Conservation (phyloP, 1,140 invertebrate species). For the Lithobius niger region DNA sequence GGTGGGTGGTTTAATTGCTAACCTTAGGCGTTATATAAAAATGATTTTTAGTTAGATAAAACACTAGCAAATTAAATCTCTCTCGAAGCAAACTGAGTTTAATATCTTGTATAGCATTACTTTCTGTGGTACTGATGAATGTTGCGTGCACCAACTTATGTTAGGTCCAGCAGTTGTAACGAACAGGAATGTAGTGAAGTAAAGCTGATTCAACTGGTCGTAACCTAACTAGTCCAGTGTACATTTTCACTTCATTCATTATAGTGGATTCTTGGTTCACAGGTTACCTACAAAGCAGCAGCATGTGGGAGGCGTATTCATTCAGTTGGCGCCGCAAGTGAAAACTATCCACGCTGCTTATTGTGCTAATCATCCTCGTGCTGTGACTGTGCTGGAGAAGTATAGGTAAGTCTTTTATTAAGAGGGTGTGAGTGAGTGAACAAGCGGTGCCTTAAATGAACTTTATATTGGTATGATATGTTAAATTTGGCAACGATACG, state of each 20-base stretch:
- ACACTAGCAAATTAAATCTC: too few relatives aligned
- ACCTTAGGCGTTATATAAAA: too few relatives aligned
- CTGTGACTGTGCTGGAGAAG: slow-evolving; percentile 79
- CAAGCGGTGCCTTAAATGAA: too few relatives aligned
- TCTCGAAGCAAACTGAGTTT: slow-evolving; percentile 2
- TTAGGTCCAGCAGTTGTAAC: not conserved
- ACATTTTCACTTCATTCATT: not conserved
- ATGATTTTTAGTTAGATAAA: too few relatives aligned
- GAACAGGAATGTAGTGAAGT: not conserved
- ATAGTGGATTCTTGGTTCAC: slow-evolving; percentile 21
- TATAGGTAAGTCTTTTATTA: slow-evolving; percentile 77
- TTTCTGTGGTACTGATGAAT: too few relatives aligned
- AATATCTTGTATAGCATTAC: not conserved
- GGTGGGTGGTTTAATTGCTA: too few relatives aligned
- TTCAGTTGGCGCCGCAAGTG: slow-evolving; percentile 69
- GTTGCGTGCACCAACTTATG: not conserved
- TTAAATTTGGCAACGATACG: too few relatives aligned
- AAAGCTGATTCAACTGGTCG: not conserved
- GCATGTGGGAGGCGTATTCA: slow-evolving; percentile 78
- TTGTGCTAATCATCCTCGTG: slow-evolving; percentile 80
- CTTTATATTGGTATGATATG: too few relatives aligned
- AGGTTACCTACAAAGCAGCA: slow-evolving; percentile 54
- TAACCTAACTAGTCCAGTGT: slow-evolving; percentile 8
- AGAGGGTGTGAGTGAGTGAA: too few relatives aligned
- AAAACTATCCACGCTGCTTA: slow-evolving; percentile 76